Base-by-base conservation (phyloP, 37 sponge, comb jelly and placozoan species). In the Theonella swinhoei region DNA sequence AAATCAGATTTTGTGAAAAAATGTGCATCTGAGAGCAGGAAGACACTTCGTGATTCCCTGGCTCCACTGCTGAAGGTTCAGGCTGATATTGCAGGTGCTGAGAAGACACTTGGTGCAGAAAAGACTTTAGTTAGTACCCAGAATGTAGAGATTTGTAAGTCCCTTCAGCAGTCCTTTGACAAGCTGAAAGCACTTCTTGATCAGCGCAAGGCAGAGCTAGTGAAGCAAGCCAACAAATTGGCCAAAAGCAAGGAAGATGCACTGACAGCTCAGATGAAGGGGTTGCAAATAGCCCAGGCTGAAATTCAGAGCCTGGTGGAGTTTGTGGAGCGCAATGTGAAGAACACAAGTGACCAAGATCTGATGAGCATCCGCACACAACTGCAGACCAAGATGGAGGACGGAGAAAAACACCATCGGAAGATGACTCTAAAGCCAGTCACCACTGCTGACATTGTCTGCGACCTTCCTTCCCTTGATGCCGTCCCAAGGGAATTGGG, bases 271-370 rank as follows among this genome's bases (percentile, higher is more conserved):
- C 70, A 80, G 70, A n/a, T 42, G 60, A 80, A 47, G 71, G 35
- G 38, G 0, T 70, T 80, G n/a, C 36, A 42, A 25, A 41, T 35
- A 11, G 24, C 59, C 34, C 25, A 25, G 31, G 59, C 59, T 25
- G 61, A 41, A n/a, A 80, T 80, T 39, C 81, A 80, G 60, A 40
- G 81, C 33, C 26, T 80, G 19, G 26, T 80, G 38, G 81, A 80
- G 36, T 70, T 67, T 47, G 54, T 43, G 1, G 54, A 80, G 71
- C 33, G 42, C 30, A 67, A 36, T 54, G 71, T 80, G 32, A 22
- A 69, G 3, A 41, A 70, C 31, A 19, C 61, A 17, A 35, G 23
- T 31, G 60, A 70, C 31, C 54, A 80, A 68, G 29, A 70, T 0
- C 1, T 80, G 30, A 80, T 80, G 71, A 0, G 62, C 1, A 2